Conservation (phyloP, 2,113 vertebrate genomes). For the Stegostoma tigrinum region DNA sequence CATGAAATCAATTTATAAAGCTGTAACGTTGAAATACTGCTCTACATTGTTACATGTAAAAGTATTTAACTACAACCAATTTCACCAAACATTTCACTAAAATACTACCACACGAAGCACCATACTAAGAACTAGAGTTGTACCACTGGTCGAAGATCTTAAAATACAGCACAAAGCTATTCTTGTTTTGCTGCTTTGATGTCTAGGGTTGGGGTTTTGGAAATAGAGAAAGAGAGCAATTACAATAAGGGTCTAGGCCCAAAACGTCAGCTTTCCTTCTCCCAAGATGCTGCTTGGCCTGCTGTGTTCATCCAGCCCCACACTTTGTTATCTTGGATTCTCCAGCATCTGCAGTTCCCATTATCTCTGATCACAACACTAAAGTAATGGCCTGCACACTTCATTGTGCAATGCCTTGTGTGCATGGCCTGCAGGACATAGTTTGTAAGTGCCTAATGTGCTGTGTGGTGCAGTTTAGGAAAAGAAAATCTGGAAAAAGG, state of each 20-base stretch:
- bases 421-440: neutral
- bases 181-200: neutral
- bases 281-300: too few relatives aligned
- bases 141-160: neutral
- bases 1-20: neutral
- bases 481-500: neutral
- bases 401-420: neutral
- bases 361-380: too few relatives aligned
- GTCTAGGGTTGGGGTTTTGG: neutral
- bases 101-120: neutral
- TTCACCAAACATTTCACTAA: neutral
- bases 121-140: neutral
- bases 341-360: too few relatives aligned
- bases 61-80: neutral
- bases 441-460: neutral
- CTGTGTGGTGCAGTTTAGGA: neutral
- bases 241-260: too few relatives aligned
- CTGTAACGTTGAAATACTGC: neutral
- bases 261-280: too few relatives aligned
- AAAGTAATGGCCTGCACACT: neutral
- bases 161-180: neutral
- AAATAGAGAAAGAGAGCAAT: neutral
- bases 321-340: too few relatives aligned
- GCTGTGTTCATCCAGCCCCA: too few relatives aligned
- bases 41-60: neutral